Evolutionary conservation across 2,113 vertebrate genomes (phyloP).

Genomic region (Sardina pilchardus): DNA sequence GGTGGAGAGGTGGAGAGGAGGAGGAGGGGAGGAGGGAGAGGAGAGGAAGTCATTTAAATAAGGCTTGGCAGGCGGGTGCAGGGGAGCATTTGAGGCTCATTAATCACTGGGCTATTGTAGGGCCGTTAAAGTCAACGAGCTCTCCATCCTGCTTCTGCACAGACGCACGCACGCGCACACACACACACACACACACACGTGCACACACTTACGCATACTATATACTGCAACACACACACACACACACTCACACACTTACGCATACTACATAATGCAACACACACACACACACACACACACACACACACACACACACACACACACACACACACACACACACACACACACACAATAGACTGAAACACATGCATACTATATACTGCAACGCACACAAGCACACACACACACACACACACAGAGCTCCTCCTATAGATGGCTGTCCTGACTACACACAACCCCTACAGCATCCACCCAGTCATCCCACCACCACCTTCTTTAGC

Average conservation of each 20-base stretch:
- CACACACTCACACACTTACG: too few species aligned
- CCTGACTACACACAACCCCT: too few species aligned
- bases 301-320: neutral
- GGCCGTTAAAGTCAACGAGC: conserved; percentile 36
- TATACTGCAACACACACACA: neutral
- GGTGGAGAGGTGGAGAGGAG: conserved; percentile 21
- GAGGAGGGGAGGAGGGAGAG: neutral
- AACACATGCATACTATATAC: neutral
- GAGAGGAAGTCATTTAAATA: conserved; percentile 53
- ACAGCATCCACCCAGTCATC: too few species aligned
- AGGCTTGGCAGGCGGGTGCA: conserved; percentile 48
- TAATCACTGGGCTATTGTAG: conserved; percentile 51
- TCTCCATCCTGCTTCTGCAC: conserved; percentile 37
- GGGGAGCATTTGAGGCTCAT: conserved; percentile 48
- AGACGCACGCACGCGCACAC: neutral
- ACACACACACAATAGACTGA: neutral
- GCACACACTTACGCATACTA: too few species aligned
- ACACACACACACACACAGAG: too few species aligned
- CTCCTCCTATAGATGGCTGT: too few species aligned
- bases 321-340: neutral
- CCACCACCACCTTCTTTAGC: too few species aligned
- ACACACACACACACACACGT: too few species aligned
- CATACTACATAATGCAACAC: neutral
- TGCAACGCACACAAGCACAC: too few species aligned
- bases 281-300: conserved; percentile 6